These are phyloP conservation scores for Lerista edwardsae DNA, from an alignment of 2,797 vertebrate species.

Conservation along the genomic window DNA sequence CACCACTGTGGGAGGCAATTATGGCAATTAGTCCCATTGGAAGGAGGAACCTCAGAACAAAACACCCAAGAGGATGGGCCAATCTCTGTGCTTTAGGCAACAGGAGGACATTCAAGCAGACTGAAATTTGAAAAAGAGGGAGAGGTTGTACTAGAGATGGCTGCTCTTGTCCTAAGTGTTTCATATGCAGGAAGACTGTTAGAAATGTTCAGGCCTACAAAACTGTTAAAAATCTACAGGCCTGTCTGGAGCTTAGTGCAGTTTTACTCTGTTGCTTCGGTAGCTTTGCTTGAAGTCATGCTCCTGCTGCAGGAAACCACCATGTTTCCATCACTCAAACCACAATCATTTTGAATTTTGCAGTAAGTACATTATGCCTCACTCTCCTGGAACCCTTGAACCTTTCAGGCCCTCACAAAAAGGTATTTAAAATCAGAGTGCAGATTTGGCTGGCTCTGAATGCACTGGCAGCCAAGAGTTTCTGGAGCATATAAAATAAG, in stretches of 20 bases:
- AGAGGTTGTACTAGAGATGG: neutral
- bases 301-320: neutral
- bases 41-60: slow-evolving; percentile 8
- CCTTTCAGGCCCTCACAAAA: neutral
- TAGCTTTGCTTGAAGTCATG: neutral
- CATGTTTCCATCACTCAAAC: neutral
- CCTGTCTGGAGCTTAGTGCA: neutral
- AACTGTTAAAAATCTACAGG: neutral
- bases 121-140: neutral
- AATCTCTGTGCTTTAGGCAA: neutral
- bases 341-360: neutral
- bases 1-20: neutral
- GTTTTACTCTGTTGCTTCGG: neutral
- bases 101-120: neutral
- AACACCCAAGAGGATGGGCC: neutral
- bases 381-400: neutral
- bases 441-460: neutral
- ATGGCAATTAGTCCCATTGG: slow-evolving; percentile 23
- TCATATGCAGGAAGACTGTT: neutral
- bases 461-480: neutral
- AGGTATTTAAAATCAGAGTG: neutral
- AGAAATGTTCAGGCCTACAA: neutral
- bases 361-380: neutral
- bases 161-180: neutral
- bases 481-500: neutral